These are phyloP conservation scores for Sphaerolaimus hirsutus DNA, from an alignment of 2,888 invertebrate species.

Conservation along the genomic window DNA sequence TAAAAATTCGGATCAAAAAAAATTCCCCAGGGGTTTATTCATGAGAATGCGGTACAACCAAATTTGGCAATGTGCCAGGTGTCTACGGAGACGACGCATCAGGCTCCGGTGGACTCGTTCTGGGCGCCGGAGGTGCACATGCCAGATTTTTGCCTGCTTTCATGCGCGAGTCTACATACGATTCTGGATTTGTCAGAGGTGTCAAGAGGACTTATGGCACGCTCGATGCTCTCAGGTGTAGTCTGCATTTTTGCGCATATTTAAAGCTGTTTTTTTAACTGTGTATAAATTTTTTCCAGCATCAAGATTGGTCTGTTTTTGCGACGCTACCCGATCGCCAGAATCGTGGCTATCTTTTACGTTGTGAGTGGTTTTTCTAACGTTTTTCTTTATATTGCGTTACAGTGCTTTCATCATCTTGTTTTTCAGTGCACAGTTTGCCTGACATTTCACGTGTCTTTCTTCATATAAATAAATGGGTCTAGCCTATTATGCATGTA, in stretches of 20 bases:
- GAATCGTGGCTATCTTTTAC: conserved; percentile 56
- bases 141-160: conserved; percentile 48
- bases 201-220: conserved; percentile 52
- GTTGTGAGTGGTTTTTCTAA: conserved; percentile 35
- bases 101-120: too few relatives aligned
- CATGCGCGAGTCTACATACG: conserved; percentile 48
- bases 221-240: conserved; percentile 44
- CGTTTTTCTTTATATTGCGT: neutral
- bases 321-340: conserved; percentile 52
- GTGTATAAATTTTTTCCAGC: conserved; percentile 26
- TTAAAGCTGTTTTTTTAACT: neutral
- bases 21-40: too few relatives aligned
- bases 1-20: too few relatives aligned
- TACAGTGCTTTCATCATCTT: neutral
- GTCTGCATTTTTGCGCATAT: neutral
- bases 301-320: conserved; percentile 52
- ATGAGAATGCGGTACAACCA: too few relatives aligned
- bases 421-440: neutral
- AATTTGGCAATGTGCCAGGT: too few relatives aligned
- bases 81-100: too few relatives aligned
- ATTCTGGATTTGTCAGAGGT: conserved; percentile 45
- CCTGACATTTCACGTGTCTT: too few relatives aligned
- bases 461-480: too few relatives aligned
- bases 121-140: too few relatives aligned
- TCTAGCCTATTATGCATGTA: too few relatives aligned